Percentiles rank a stretch among this genome's conserved stretches.
Evolutionary conservation across 2,113 vertebrate genomes (phyloP).

Genomic region (Bos javanicus): DNA sequence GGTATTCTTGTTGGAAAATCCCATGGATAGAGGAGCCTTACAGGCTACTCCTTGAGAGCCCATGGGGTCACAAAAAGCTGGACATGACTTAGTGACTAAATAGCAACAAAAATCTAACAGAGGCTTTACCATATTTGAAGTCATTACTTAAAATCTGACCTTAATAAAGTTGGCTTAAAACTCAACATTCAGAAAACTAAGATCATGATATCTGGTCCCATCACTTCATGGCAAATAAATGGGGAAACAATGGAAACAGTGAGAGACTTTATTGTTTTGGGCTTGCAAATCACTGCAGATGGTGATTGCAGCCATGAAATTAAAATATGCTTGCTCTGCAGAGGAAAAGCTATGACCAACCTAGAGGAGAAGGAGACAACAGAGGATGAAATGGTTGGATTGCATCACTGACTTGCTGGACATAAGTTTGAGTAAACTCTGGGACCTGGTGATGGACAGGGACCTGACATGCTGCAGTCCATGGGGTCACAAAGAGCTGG

Average conservation of each 20-base stretch:
- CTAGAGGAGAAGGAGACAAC: neutral
- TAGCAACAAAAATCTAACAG: neutral
- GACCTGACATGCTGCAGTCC: neutral
- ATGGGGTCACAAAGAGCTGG: neutral
- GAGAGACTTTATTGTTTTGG: neutral
- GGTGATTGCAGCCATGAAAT: neutral
- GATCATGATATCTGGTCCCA: neutral
- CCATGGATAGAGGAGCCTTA: neutral
- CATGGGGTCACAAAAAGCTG: neutral
- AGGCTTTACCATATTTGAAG: neutral
- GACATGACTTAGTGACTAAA: neutral
- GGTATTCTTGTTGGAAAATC: neutral
- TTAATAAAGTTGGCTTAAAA: neutral
- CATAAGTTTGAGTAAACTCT: neutral
- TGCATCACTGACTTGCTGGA: neutral
- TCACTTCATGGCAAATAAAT: neutral
- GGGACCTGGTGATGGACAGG: neutral
- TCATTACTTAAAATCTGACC: neutral
- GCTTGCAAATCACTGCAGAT: neutral
- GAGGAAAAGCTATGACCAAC: neutral
- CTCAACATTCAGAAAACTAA: neutral
- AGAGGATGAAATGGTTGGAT: neutral
- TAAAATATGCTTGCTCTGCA: neutral
- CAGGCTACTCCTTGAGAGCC: neutral
- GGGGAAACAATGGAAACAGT: neutral